Base-by-base conservation (phyloP, 2,888 invertebrate genomes). In the Epiblema foenella region DNA sequence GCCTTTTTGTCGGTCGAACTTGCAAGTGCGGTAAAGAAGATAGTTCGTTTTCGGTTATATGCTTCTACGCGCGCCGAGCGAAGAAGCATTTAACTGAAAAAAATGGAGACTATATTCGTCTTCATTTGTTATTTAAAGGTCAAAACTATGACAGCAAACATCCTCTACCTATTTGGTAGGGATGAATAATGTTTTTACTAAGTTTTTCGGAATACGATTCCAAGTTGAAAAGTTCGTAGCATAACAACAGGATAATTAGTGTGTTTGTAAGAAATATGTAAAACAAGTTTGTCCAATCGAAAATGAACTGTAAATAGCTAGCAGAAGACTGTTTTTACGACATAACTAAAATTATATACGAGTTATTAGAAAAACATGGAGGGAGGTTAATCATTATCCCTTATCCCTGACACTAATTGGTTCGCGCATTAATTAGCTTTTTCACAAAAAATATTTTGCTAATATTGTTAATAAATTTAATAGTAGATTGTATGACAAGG, bases 401-500 rank as follows among this genome's bases (percentile, higher is more conserved):
- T 37, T 20, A 68, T 59, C 59, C 59, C 46, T 59, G 33, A 58
- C 67, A 20, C 58, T 67, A 59, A 68, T 68, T 68, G 33, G 66
- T n/a, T 42, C 33, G 33, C 3, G 18, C 39, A 39, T 59, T 68
- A 52, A 59, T 52, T 39, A 59, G 39, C 24, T 68, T 68, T 59
- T 12, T 18, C 15, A 4, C 18, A 12, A 49, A 58, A 33, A 57
- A 46, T 46, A 42, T 5, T 15, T 5, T 39, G 15, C 15, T 42
- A 15, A 15, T 1, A 7, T 42, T 46, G 46, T n/a, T 52, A 20
- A 52, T 18, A 51, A 51, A 51, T 46, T 46, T n/a, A 1, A 46
- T n/a, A n/a, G n/a, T n/a, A n/a, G n/a, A n/a, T n/a, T n/a, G n/a
- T n/a, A n/a, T n/a, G n/a, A n/a, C n/a, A n/a, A n/a, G n/a, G n/a